Conservation (phyloP, 2,888 invertebrate genomes). For the Creontiades dilutus region DNA sequence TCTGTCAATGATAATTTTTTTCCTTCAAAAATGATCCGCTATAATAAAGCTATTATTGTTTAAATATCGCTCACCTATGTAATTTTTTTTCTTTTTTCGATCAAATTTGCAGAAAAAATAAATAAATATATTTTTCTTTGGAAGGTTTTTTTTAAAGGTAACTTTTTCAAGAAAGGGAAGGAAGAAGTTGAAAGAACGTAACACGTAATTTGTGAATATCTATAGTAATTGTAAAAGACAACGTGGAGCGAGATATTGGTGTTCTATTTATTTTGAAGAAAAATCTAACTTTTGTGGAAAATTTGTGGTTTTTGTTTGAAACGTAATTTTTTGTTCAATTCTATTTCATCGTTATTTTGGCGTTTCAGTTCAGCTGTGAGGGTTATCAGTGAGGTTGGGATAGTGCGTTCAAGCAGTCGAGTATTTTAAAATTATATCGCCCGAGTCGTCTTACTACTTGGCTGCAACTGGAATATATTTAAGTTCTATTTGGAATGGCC, state of each 20-base stretch:
- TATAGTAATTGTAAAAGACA: background rate
- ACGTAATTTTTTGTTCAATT: too few species aligned
- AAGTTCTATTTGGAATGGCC: too few species aligned
- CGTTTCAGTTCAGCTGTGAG: too few species aligned
- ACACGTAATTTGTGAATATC: background rate
- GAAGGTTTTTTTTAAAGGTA: conserved; percentile 31
- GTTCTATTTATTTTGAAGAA: conserved; percentile 45
- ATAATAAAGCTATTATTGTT: conserved; percentile 47
- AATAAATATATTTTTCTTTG: conserved; percentile 10
- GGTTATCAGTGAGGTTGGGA: too few species aligned
- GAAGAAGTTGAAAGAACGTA: background rate
- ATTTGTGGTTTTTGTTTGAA: background rate
- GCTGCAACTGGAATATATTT: too few species aligned
- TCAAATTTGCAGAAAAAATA: background rate
- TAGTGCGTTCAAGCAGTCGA: too few species aligned
- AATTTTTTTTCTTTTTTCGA: background rate
- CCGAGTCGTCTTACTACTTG: too few species aligned
- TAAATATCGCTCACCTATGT: conserved; percentile 22
- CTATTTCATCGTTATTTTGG: too few species aligned
- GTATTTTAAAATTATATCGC: too few species aligned
- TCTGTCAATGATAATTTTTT: background rate
- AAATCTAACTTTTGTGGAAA: conserved; percentile 1
- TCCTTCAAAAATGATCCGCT: conserved; percentile 6
- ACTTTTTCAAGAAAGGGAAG: background rate
- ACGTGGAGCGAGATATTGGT: conserved; percentile 46